Conservation (phyloP, 2,113 vertebrate species). For the Macquaria australasica region DNA sequence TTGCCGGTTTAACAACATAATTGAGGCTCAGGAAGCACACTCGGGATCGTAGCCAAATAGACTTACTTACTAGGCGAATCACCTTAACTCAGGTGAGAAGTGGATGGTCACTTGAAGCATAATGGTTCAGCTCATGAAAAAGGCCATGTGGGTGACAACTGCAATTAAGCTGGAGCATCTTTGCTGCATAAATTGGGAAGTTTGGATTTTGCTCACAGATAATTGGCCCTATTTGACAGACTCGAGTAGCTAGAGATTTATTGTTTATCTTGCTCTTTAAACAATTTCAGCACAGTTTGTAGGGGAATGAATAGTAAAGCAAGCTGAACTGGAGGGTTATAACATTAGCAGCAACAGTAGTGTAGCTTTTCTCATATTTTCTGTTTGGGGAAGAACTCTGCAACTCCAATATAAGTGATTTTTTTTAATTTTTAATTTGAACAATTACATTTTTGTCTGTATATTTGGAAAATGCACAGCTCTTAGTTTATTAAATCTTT, state of each 20-base stretch:
- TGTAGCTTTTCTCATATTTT: slow-evolving; percentile 1
- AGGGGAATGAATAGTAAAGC: neutral
- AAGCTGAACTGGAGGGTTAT: neutral
- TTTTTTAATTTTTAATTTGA: neutral
- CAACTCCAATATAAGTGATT: neutral
- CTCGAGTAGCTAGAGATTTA: slow-evolving; percentile 10
- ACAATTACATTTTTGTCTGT: neutral
- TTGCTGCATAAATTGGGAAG: slow-evolving; percentile 14
- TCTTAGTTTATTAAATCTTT: neutral
- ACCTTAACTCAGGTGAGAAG: slow-evolving; percentile 63
- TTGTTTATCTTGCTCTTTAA: slow-evolving; percentile 35
- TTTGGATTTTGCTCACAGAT: slow-evolving; percentile 20
- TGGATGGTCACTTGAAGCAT: slow-evolving; percentile 22
- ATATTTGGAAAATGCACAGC: neutral
- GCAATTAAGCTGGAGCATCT: slow-evolving; percentile 32
- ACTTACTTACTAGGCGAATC: slow-evolving; percentile 49
- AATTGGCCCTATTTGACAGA: slow-evolving; percentile 49
- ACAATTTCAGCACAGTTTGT: slow-evolving; percentile 1
- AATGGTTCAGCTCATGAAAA: slow-evolving; percentile 49
- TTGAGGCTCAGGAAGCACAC: slow-evolving; percentile 58
- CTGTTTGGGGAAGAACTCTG: slow-evolving; percentile 5
- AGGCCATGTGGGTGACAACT: slow-evolving; percentile 25
- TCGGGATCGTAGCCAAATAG: slow-evolving; percentile 53
- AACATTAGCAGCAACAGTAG: neutral
- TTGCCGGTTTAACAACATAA: slow-evolving; percentile 78